Evolutionary conservation across 1,140 invertebrate species (phyloP).

Genomic region (Tetramorium simillimum): DNA sequence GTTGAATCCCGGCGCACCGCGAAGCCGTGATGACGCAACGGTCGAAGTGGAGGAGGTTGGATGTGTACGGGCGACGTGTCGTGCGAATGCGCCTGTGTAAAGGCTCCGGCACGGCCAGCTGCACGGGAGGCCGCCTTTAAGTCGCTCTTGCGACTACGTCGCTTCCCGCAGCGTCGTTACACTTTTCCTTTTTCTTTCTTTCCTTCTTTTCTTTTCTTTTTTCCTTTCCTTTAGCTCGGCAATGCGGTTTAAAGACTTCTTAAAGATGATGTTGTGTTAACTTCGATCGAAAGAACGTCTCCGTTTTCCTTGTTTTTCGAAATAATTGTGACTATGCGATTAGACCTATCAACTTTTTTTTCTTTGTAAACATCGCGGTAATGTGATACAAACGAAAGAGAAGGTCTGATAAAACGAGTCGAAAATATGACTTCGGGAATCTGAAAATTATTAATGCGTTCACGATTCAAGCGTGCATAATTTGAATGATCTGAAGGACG

Average conservation of each 20-base stretch:
- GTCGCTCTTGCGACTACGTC: constrained; percentile 60
- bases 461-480: not conserved
- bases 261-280: constrained; percentile 4
- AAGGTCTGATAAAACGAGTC: not conserved
- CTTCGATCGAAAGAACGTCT: not conserved
- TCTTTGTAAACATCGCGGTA: not conserved
- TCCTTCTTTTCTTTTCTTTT: not conserved
- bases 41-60: constrained; percentile 70
- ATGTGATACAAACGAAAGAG: not conserved
- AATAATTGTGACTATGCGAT: not conserved
- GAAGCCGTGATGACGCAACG: constrained; percentile 78
- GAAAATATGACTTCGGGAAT: not conserved
- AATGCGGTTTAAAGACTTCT: constrained; percentile 3
- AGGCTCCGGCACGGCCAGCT: constrained; percentile 62
- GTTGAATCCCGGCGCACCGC: constrained; percentile 74
- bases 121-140: constrained; percentile 64
- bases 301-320: too few species aligned
- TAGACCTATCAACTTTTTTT: not conserved
- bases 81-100: constrained; percentile 69
- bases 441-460: not conserved
- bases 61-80: constrained; percentile 68
- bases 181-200: not conserved
- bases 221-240: not conserved
- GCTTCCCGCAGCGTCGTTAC: not conserved
- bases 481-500: not conserved